phyloP scores from a whole-genome alignment of 2,113 vertebrate species.

The Alces alces region DNA sequence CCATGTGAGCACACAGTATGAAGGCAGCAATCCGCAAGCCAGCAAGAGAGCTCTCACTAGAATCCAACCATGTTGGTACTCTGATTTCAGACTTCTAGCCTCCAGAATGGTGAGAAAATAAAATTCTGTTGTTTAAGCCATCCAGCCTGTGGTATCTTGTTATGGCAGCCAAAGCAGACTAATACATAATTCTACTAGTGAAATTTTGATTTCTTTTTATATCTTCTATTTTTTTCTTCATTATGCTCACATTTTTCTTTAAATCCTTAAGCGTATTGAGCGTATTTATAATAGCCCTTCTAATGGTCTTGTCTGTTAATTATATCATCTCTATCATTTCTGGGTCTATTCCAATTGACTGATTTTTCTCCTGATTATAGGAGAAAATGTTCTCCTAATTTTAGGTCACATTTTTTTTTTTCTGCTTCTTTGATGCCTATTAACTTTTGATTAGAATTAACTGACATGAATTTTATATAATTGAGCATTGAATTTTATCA shows the following conservation, averaged over 20 bases:
- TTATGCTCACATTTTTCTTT: neutral
- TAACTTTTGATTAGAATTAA: neutral
- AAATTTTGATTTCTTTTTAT: neutral
- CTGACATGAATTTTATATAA: neutral
- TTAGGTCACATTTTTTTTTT: neutral
- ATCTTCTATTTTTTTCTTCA: neutral
- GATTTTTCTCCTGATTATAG: neutral
- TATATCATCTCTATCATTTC: neutral
- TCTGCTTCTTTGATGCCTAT: neutral
- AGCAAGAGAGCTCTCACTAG: neutral
- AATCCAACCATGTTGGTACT: neutral
- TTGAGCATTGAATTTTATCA: neutral
- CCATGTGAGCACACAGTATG: neutral
- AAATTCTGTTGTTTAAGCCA: neutral
- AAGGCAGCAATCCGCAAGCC: neutral
- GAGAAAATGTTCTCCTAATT: neutral
- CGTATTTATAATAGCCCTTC: neutral
- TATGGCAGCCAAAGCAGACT: neutral
- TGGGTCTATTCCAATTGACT: neutral
- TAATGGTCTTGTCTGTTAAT: neutral
- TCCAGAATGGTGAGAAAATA: neutral
- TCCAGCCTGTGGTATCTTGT: neutral
- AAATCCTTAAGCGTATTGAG: neutral
- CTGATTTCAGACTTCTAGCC: neutral
- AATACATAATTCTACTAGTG: neutral